Base-by-base conservation (phyloP, 2,113 vertebrate genomes). In the Solea senegalensis region DNA sequence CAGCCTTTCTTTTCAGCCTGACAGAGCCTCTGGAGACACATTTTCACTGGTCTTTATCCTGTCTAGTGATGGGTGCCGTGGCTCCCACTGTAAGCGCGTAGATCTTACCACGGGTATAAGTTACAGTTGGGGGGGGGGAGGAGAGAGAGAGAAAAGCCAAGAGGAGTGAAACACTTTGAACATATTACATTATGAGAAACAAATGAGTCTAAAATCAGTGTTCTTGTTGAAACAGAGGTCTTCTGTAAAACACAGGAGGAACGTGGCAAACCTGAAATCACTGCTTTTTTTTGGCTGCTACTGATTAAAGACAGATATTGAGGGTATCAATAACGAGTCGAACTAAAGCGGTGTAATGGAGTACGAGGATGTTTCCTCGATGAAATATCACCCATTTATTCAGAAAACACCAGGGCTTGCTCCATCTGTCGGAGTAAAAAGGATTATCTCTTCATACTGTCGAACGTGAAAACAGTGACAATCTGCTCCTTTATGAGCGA, bases 51-150 rank as follows among this genome's bases (percentile, higher is more conserved):
- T 88, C 90, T 92, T 92, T 90, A 88, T 91, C 79, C 89, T 76
- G 84, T 84, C 83, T 77, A 79, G 83, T 78, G 85, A 85, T 89
- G 87, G 90, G 87, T 91, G 89, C 90, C 60, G 87, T 67, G 82
- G 88, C 86, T 90, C 85, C 81, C 84, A 89, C 88, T 86, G 87
- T 80, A 78, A 78, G 80, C 68, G 81, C 43, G 65, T 66, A 60
- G 80, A 76, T 84, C 90, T 93, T 93, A 89, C 92, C 92, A 93
- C 92, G 90, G 90, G 91, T 92, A 90, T 93, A 92, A 85, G 78
- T 93, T 92, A 91, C 92, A 90, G 68, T 15, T 53, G 63, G 67
- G 62, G 45, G 45, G 45, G 44, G 9, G 9, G 13, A 12, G 44
- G 44, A 3, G 9, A 12, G 44, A 12, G 44, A 12, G 43, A 12